Conservation (phyloP, 2,113 vertebrate genomes). For the Chlorodrepanis virens region DNA sequence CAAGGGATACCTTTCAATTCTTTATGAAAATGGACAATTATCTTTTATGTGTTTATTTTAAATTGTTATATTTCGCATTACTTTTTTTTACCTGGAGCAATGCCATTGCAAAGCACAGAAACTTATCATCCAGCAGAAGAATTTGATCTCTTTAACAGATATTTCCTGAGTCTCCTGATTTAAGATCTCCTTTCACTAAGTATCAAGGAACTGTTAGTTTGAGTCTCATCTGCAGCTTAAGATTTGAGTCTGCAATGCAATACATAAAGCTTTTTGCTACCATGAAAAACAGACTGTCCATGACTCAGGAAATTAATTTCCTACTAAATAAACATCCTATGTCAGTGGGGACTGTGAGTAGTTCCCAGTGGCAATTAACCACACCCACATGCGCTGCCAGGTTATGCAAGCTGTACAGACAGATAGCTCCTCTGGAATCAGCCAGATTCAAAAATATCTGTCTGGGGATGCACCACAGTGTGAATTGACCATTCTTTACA, state of each 20-base stretch:
- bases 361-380: constrained; percentile 1
- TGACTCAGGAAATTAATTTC: constrained; percentile 27
- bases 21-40: neutral
- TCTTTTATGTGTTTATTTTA: neutral
- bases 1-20: neutral
- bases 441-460: neutral
- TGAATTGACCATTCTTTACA: neutral
- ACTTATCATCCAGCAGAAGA: neutral
- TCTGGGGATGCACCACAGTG: neutral
- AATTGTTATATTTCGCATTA: neutral
- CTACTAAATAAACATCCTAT: constrained; percentile 28
- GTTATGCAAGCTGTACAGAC: neutral
- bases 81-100: neutral
- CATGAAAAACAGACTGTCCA: neutral
- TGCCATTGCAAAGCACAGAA: neutral
- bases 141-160: neutral
- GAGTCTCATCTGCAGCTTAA: neutral
- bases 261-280: neutral
- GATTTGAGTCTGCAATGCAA: neutral
- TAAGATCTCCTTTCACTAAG: neutral
- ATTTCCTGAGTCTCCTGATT: neutral
- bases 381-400: neutral
- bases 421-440: neutral
- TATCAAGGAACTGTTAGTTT: neutral
- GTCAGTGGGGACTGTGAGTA: constrained; percentile 27